Evolutionary conservation across 2,888 invertebrate species (phyloP).

Genomic region (Flexamia atlantica): DNA sequence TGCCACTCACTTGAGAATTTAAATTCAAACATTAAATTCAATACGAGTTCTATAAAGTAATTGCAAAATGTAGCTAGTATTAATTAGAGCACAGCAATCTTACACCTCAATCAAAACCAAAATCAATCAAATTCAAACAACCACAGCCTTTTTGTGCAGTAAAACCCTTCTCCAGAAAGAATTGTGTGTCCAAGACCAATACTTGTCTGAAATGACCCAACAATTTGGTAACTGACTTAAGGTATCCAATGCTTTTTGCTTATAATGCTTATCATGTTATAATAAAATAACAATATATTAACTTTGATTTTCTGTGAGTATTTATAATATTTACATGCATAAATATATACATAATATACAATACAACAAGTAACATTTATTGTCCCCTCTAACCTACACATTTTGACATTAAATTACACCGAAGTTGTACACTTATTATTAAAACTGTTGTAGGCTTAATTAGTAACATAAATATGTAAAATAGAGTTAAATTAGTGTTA

Average conservation of each 20-base stretch:
- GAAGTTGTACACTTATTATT: constrained; percentile 1
- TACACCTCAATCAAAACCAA: neutral
- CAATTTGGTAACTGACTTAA: constrained; percentile 14
- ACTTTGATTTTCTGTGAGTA: constrained; percentile 2
- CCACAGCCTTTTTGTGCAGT: constrained; percentile 22
- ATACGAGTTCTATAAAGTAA: neutral
- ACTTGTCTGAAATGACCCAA: neutral
- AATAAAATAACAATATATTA: constrained; percentile 4
- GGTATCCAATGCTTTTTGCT: neutral
- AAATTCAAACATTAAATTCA: neutral
- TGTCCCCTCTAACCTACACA: constrained; percentile 2
- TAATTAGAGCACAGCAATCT: neutral
- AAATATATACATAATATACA: neutral
- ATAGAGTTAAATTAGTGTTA: neutral
- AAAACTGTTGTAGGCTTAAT: neutral
- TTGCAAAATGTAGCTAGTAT: neutral
- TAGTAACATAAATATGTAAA: neutral
- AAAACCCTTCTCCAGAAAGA: neutral
- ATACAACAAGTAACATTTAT: constrained; percentile 7
- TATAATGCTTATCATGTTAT: no score
- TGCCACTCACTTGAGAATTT: neutral
- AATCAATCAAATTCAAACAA: neutral
- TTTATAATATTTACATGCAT: constrained; percentile 22
- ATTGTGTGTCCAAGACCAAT: neutral
- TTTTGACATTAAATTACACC: neutral